These are phyloP conservation scores for Hapalemur alaotrensis DNA, from an alignment of 2,797 vertebrate genomes.

Conservation along the genomic window DNA sequence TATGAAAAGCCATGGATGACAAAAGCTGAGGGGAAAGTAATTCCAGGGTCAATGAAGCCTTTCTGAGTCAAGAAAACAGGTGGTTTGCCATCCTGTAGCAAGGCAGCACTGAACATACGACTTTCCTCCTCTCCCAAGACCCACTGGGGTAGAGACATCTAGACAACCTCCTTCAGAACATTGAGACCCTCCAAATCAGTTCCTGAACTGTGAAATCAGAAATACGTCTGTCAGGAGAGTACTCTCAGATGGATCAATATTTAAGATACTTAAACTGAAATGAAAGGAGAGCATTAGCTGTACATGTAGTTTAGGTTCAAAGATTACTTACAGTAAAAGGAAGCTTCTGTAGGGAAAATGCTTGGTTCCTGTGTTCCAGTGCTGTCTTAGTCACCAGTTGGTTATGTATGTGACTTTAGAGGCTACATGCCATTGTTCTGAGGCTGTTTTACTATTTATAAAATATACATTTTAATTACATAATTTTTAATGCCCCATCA, in stretches of 20 bases:
- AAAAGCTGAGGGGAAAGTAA: not conserved
- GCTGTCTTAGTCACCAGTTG: not conserved
- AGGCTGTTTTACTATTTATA: not conserved
- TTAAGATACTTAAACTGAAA: not conserved
- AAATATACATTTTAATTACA: not conserved
- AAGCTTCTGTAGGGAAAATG: not conserved
- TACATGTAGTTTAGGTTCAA: not conserved
- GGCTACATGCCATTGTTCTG: not conserved
- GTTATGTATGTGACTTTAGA: not conserved
- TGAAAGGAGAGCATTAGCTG: not conserved
- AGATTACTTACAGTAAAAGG: not conserved
- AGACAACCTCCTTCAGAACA: not conserved
- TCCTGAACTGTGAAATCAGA: not conserved
- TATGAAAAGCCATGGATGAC: not conserved
- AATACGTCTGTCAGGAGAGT: not conserved
- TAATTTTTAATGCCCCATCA: not conserved
- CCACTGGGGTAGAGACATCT: not conserved
- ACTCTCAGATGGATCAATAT: not conserved
- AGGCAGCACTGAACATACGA: not conserved
- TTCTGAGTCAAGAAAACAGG: not conserved
- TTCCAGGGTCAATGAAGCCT: not conserved
- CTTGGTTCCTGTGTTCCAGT: not conserved
- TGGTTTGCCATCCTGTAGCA: not conserved
- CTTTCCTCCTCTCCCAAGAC: not conserved
- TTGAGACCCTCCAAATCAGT: not conserved